phyloP scores from a whole-genome alignment of 2,113 vertebrate species.

The Otus sunia region DNA sequence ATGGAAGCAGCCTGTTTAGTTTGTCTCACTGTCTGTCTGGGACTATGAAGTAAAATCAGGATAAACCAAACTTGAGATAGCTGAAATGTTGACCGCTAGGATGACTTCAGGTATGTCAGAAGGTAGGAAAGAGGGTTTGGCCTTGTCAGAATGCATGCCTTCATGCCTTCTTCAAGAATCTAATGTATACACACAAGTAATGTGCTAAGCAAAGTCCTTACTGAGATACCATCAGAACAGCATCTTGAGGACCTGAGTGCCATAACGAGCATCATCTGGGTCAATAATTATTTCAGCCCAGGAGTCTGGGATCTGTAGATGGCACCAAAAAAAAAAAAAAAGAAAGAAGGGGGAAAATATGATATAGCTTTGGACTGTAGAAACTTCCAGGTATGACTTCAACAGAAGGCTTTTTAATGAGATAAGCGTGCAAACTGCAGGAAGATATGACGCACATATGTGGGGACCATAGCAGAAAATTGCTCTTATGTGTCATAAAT shows the following conservation, averaged over 20 bases:
- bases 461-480: not conserved
- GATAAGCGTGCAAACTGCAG: not conserved
- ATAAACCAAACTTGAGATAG: not conserved
- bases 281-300: not conserved
- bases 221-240: not conserved
- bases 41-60: not conserved
- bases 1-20: not conserved
- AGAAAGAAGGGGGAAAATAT: fast-evolving
- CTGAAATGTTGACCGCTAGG: not conserved
- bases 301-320: not conserved
- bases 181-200: not conserved
- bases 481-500: not conserved
- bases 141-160: not conserved
- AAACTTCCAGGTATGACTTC: not conserved
- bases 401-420: not conserved
- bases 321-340: not conserved
- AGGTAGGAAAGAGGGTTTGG: not conserved
- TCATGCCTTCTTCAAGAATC: not conserved
- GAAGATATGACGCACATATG: not conserved
- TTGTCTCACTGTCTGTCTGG: not conserved
- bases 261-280: not conserved
- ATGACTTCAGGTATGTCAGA: not conserved
- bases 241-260: not conserved
- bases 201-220: not conserved
- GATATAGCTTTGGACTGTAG: not conserved